Percentiles rank a stretch among this genome's conserved stretches.
Evolutionary conservation across 2,113 vertebrate species (phyloP).

Genomic region (Vimba vimba): DNA sequence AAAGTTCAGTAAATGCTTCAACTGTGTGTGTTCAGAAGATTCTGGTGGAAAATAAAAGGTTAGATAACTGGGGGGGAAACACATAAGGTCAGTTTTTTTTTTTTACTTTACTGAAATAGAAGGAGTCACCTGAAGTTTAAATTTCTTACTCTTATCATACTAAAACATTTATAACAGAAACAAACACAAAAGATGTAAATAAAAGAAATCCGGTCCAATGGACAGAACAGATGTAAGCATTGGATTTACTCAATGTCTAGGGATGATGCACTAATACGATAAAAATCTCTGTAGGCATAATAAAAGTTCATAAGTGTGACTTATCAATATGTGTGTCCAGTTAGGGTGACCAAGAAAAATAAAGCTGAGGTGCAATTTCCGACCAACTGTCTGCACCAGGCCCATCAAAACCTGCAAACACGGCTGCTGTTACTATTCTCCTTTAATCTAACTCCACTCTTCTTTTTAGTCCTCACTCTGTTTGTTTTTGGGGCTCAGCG

Average conservation of each 20-base stretch:
- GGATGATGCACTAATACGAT: background rate
- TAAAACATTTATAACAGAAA: background rate
- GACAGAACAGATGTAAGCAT: background rate
- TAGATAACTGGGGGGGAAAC: background rate
- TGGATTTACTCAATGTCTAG: background rate
- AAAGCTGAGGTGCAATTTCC: constrained; percentile 64
- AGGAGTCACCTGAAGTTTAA: background rate
- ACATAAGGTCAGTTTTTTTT: background rate
- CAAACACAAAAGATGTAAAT: background rate
- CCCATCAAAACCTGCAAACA: constrained; percentile 55
- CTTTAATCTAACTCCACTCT: constrained; percentile 40
- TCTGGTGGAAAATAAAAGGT: too few relatives aligned
- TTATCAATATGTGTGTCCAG: constrained; percentile 7
- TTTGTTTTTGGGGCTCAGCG: constrained; percentile 62
- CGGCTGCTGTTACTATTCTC: constrained; percentile 60
- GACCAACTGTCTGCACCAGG: constrained; percentile 58
- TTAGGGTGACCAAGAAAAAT: constrained; percentile 17
- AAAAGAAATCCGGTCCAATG: background rate
- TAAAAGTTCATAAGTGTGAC: background rate
- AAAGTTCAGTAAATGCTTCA: background rate
- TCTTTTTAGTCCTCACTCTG: constrained; percentile 59
- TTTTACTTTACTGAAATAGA: background rate
- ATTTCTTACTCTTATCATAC: background rate
- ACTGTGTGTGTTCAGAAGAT: too few relatives aligned
- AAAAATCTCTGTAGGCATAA: background rate